Percentiles rank a stretch among this genome's conserved stretches.
Evolutionary conservation across 2,113 vertebrate genomes (phyloP).

Genomic region (Oryzias javanicus): DNA sequence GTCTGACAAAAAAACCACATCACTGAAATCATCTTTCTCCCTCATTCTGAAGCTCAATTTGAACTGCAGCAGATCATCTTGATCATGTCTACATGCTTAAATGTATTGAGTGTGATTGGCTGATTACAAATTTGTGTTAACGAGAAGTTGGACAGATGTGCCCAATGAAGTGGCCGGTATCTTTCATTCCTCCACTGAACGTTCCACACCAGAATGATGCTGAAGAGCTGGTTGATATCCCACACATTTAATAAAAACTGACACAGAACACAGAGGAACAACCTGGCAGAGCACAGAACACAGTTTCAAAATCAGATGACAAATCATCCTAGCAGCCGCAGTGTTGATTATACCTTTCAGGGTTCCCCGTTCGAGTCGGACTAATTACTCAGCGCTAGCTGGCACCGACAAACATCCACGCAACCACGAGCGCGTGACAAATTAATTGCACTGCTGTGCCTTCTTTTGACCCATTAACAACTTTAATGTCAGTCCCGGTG

Average conservation of each 20-base stretch:
- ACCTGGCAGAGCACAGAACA: neutral
- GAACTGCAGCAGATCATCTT: too few relatives aligned
- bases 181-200: too few relatives aligned
- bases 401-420: conserved; percentile 28
- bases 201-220: too few relatives aligned
- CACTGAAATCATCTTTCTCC: too few relatives aligned
- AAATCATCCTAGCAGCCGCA: conserved; percentile 3
- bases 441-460: conserved; percentile 56
- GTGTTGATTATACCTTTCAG: conserved; percentile 25
- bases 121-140: too few relatives aligned
- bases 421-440: conserved; percentile 28
- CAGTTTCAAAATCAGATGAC: conserved; percentile 14
- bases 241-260: conserved; percentile 66
- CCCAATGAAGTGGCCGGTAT: too few relatives aligned
- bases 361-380: conserved; percentile 11
- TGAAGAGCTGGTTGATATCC: conserved; percentile 34
- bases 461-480: conserved; percentile 32
- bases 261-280: conserved; percentile 51
- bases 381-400: conserved; percentile 37
- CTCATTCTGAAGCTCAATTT: too few relatives aligned
- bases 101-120: too few relatives aligned
- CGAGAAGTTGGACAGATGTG: too few relatives aligned
- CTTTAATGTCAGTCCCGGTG: conserved; percentile 48
- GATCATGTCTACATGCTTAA: too few relatives aligned
- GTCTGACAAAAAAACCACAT: too few relatives aligned